Evolutionary conservation across 2,113 vertebrate species (phyloP).

Genomic region (Nibea coibor): DNA sequence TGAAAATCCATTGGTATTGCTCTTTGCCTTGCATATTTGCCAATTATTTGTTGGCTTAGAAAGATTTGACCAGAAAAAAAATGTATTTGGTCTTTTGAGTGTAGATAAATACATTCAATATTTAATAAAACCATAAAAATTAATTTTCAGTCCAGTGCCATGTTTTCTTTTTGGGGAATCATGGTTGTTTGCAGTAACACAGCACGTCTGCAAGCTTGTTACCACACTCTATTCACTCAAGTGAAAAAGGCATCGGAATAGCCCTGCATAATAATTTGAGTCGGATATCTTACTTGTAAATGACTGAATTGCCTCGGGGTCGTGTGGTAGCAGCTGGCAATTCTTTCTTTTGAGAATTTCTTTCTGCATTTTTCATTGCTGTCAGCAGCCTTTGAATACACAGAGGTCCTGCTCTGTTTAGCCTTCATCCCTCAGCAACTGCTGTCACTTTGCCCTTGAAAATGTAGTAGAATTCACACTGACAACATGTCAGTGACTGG

Average conservation of each 20-base stretch:
- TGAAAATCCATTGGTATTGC: constrained; percentile 41
- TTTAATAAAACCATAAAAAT: constrained; percentile 60
- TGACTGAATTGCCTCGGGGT: constrained; percentile 28
- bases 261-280: constrained; percentile 18
- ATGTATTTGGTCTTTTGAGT: constrained; percentile 67
- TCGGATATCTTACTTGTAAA: constrained; percentile 40
- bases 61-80: constrained; percentile 35
- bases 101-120: constrained; percentile 76
- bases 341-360: constrained; percentile 26
- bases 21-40: constrained; percentile 39
- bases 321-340: constrained; percentile 43
- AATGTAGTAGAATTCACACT: constrained; percentile 1
- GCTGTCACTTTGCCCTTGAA: constrained; percentile 45
- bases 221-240: background rate
- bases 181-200: constrained; percentile 48
- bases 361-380: constrained; percentile 32
- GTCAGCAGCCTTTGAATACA: constrained; percentile 43
- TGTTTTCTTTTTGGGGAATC: constrained; percentile 59
- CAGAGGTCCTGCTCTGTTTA: constrained; percentile 32
- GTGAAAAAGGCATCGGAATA: constrained; percentile 14
- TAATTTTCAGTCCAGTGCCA: constrained; percentile 42
- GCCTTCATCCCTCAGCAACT: constrained; percentile 12
- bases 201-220: constrained; percentile 29
- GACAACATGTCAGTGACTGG: constrained; percentile 8
- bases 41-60: constrained; percentile 33